Base-by-base conservation (phyloP, 2,888 invertebrate genomes). In the Syrphus vitripennis region DNA sequence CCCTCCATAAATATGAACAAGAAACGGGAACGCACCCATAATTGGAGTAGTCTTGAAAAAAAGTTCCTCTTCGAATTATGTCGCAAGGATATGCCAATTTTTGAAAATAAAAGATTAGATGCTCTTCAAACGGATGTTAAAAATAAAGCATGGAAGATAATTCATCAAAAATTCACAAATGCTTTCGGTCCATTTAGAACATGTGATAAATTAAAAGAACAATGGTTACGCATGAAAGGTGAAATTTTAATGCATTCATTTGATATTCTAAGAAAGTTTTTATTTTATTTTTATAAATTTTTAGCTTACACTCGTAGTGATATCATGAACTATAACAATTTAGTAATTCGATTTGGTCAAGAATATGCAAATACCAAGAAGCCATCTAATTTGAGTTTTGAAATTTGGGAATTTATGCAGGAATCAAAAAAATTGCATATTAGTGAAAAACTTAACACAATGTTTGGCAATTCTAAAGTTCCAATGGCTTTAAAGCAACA, bases 171-270 rank as follows among this genome's bases (percentile, higher is more conserved):
- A 78, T 94, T 94, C 87, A 92, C 92, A 48, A 92, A 92, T 83
- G 91, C 92, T 87, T 93, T 93, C 86, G 93, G 93, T 67, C 93
- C 93, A 4, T 93, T 93, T 88, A 91, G 94, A 74, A 93, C 93
- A 78, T 93, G 93, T 80, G 93, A 93, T 88, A 92, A 93, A 72
- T 91, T 94, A 83, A 93, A 93, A 83, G 94, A 94, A 88, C 93
- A 94, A 87, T 94, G 94, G 94, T 91, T 93, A 7, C 90, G 94
- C 80, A 94, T 94, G 93, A 94, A 94, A 90, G 93, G 93, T 88
- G n/a, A 90, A 26, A 70, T 59, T 19, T 19, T 14, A n/a, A 21
- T 4, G 6, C 4, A 5, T 29, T 1, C 10, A 19, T 12, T 7
- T 24, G 1, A 55, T 12, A 31, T 67, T 67, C 45, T 71, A 29